Base-by-base conservation (phyloP, 2,797 vertebrate species). In the Gobio occitaniae region DNA sequence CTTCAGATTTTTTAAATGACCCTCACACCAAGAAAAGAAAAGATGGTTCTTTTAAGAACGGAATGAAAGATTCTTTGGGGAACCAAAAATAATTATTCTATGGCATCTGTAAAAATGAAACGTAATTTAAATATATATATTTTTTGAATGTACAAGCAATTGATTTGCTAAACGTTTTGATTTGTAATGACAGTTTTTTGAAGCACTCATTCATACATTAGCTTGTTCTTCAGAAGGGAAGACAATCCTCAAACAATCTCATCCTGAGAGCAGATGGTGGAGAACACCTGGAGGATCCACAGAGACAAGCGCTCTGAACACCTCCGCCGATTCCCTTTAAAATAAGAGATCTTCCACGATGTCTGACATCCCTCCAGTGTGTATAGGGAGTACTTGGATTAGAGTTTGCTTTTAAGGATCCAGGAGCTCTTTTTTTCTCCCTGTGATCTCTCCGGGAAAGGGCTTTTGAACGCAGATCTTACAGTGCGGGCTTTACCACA, bases 401-500 rank as follows among this genome's bases (percentile, higher is more conserved):
- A 36, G 13, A 75, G 59, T 69, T 63, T 70, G 82, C 78, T 72
- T 84, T 76, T 66, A 19, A 83, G 84, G 74, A 75, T 47, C 54
- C 54, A 4, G 3, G 50, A 54, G 83, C 78, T 80, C 15, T 41
- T 68, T 63, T 16, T 38, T 7, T 54, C 13, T 68, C 12, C 16
- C 75, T 72, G 61, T 86, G 84, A 82, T 85, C 88, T 56, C 84
- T 41, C 29, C 72, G 70, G 77, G 78, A 54, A 47, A 52, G 41
- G 15, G 36, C 66, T 25, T 56, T 29, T 66, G 59, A 71, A 77
- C 19, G 12, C 38, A 66, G 44, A 70, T 85, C 80, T 80, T 70
- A 38, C 83, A 75, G 59, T 44, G 47, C 17, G 68, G 65, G 68
- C 25, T 78, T 61, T 56, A 65, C 68, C 70, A 66, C 68, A 50